Evolutionary conservation across 2,888 invertebrate species (phyloP).

Genomic region (Drosophila kuntzei): DNA sequence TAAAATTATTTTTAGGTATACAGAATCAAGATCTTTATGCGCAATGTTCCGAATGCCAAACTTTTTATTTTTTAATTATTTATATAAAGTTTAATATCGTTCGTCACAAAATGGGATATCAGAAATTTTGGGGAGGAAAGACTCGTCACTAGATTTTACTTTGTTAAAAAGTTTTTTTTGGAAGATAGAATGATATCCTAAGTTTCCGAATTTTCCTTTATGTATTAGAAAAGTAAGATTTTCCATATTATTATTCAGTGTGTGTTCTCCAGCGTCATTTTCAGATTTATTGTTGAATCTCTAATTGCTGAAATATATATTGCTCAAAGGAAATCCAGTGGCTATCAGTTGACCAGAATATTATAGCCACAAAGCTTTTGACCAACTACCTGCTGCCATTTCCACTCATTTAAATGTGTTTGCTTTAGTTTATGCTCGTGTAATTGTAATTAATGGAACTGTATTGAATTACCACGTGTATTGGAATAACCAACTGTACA

Average conservation of each 20-base stretch:
- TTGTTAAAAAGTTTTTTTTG: too few relatives aligned
- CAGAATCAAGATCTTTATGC: too few relatives aligned
- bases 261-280: background rate
- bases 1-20: too few relatives aligned
- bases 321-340: conserved; percentile 2
- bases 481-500: conserved; percentile 8
- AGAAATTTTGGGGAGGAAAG: too few relatives aligned
- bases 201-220: background rate
- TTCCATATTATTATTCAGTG: background rate
- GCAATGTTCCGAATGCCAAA: too few relatives aligned
- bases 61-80: too few relatives aligned
- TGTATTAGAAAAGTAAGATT: too few relatives aligned
- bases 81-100: too few relatives aligned
- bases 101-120: too few relatives aligned
- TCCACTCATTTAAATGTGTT: conserved; percentile 16
- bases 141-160: too few relatives aligned
- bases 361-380: conserved; percentile 13
- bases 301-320: background rate
- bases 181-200: too few relatives aligned
- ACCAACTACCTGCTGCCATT: background rate
- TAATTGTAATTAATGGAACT: conserved; percentile 52
- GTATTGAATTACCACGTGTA: conserved; percentile 48
- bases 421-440: conserved; percentile 21
- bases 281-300: background rate
- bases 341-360: background rate